phyloP scores from a whole-genome alignment of 2,113 vertebrate species.

The Corythaixoides concolor region DNA sequence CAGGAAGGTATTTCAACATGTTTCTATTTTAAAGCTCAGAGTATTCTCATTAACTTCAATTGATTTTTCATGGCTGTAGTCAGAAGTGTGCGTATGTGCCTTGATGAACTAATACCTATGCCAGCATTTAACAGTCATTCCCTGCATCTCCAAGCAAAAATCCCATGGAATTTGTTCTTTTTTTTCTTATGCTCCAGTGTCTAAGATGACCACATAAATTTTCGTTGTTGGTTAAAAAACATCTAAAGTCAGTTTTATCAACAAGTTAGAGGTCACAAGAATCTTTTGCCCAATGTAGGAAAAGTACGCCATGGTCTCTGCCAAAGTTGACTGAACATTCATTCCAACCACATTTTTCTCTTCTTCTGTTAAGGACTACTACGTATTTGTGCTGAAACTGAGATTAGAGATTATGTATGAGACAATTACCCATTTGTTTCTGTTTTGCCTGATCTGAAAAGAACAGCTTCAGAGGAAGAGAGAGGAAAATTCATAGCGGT shows the following conservation, averaged over 20 bases:
- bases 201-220: background rate
- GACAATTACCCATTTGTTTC: constrained; percentile 44
- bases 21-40: background rate
- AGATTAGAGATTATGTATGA: background rate
- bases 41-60: background rate
- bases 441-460: background rate
- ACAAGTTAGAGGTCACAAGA: background rate
- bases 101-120: fast-evolving
- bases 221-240: background rate
- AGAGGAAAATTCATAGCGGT: constrained; percentile 25
- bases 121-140: background rate
- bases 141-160: background rate
- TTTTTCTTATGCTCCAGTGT: background rate
- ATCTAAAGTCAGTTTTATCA: background rate
- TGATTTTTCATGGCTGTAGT: background rate
- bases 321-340: background rate
- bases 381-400: background rate
- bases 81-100: background rate
- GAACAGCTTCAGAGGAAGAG: background rate
- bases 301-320: background rate
- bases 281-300: background rate
- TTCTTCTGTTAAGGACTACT: background rate
- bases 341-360: constrained; percentile 13
- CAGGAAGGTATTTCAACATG: background rate
- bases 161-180: background rate